phyloP scores from a whole-genome alignment of 2,113 vertebrate species.

The Odobenus rosmarus region DNA sequence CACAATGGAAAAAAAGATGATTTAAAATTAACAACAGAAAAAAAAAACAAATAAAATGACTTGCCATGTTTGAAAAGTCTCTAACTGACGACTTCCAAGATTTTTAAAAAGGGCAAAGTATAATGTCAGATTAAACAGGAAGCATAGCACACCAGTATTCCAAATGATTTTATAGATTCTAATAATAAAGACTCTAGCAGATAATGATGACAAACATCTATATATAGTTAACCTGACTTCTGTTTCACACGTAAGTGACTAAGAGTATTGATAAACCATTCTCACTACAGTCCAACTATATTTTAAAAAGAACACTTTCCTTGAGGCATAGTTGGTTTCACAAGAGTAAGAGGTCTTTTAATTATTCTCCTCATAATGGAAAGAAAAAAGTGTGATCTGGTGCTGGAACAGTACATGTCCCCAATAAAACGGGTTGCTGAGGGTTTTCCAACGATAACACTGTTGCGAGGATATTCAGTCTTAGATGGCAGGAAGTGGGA shows the following conservation, averaged over 20 bases:
- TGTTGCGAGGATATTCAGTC: background rate
- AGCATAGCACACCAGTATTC: background rate
- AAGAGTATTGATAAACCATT: background rate
- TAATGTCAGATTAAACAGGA: background rate
- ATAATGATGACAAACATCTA: background rate
- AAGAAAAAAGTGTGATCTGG: background rate
- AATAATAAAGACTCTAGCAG: background rate
- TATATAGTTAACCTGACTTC: background rate
- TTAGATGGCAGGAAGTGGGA: background rate
- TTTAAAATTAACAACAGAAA: background rate
- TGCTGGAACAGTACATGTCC: background rate
- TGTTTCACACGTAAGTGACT: background rate
- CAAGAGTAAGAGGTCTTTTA: background rate
- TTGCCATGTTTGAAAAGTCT: background rate
- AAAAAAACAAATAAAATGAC: background rate
- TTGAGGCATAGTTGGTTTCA: background rate
- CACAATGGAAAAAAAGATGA: background rate
- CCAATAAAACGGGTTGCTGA: background rate
- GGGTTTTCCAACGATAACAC: background rate
- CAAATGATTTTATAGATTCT: background rate
- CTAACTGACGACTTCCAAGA: background rate
- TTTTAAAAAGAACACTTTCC: background rate
- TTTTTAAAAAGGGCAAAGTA: background rate
- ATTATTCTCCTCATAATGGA: background rate
- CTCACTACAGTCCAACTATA: background rate